These are phyloP conservation scores for Drosophila mojavensis DNA, from an alignment of 1,140 invertebrate genomes.

Conservation along the genomic window DNA sequence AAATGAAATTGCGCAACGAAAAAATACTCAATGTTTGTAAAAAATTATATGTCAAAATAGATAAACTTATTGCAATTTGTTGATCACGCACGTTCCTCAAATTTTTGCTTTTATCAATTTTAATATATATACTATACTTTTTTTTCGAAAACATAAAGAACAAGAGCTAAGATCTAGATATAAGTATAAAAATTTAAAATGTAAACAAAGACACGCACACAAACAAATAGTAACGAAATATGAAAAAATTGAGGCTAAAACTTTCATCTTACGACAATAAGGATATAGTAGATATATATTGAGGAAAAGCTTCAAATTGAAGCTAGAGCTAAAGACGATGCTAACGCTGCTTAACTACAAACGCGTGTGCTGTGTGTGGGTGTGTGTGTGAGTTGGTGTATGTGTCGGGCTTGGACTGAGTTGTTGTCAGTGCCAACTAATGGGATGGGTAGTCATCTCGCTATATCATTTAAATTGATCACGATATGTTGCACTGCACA, in stretches of 20 bases:
- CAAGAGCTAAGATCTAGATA: constrained; percentile 49
- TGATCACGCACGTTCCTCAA: constrained; percentile 31
- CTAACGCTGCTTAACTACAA: constrained; percentile 12
- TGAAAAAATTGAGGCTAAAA: constrained; percentile 38
- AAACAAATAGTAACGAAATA: constrained; percentile 45
- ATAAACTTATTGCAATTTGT: constrained; percentile 46
- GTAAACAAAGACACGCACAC: constrained; percentile 55
- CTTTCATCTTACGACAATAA: constrained; percentile 23
- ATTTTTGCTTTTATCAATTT: not conserved
- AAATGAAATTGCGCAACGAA: constrained; percentile 27
- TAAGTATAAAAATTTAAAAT: constrained; percentile 28
- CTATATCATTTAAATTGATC: constrained; percentile 81
- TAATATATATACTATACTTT: not conserved
- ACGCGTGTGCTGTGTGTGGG: constrained; percentile 14
- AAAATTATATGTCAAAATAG: constrained; percentile 22
- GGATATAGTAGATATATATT: constrained; percentile 13
- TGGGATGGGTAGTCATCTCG: constrained; percentile 40
- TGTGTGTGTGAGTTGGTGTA: constrained; percentile 20
- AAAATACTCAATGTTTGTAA: constrained; percentile 35
- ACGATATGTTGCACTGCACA: constrained; percentile 84
- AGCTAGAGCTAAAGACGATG: constrained; percentile 49
- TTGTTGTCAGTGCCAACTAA: constrained; percentile 56
- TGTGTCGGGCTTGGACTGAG: constrained; percentile 1
- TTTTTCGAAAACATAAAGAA: constrained; percentile 38
- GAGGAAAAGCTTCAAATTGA: constrained; percentile 31